Base-by-base conservation (phyloP, 2,888 invertebrate species). In the Rotaria sp. region DNA sequence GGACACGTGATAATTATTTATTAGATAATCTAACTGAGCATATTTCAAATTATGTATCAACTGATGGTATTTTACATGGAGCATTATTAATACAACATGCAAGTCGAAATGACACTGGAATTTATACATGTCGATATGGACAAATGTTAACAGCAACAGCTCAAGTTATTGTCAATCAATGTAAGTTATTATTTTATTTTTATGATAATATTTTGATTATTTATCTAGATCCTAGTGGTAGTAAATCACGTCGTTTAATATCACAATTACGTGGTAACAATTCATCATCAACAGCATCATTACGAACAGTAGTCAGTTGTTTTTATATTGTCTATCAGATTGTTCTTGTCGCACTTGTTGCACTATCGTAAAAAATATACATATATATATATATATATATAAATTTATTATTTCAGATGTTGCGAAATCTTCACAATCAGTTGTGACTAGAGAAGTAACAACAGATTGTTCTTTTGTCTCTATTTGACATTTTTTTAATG, bases 201-300 rank as follows among this genome's bases (percentile, higher is more conserved):
- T 80, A 45, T n/a, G 26, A 45, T 13, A 45, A 26, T 4, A 26
- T 45, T 8, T 80, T 2, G 5, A 4, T 21, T n/a, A 24, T 80
- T 41, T 80, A 24, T 67, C 10, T 67, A 80, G 80, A 80, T 80
- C 80, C 80, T 24, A n/a, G 26, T 21, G 67, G 67, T 67, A 67
- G 67, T 45, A 80, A 80, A 45, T 45, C 80, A n/a, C 80, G 80
- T 45, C 80, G 80, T 80, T 45, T 80, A 45, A 80, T 80, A 80
- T 80, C 80, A 45, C 41, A 80, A n/a, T 67, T 67, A 67, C 45
- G 45, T 45, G 80, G 45, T 45, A 80, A 80, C 80, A 80, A n/a
- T 45, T 80, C 80, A 45, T 41, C 45, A 45, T 80, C 67, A 35
- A 35, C 18, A 35, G 67, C 35, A 67, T 67, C 67, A 67, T 30